These are phyloP conservation scores for Oenanthe melanoleuca DNA, from an alignment of 2,113 vertebrate species.

Conservation along the genomic window DNA sequence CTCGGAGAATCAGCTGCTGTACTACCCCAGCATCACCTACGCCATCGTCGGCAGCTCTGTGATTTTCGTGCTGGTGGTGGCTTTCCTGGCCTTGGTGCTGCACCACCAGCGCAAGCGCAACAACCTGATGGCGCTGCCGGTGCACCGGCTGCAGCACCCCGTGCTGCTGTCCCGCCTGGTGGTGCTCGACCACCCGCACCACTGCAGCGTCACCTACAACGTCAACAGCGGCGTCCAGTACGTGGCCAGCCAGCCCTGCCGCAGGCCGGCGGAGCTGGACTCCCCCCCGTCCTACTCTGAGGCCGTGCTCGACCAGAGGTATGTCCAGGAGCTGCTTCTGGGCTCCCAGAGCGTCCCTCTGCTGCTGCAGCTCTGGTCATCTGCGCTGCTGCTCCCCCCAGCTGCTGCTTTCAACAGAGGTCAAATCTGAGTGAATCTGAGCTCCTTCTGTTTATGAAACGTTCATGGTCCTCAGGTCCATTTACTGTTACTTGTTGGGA, in stretches of 20 bases:
- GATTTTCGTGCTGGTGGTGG: conserved; percentile 94
- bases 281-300: conserved; percentile 93
- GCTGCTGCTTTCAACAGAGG: not conserved
- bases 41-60: conserved; percentile 94
- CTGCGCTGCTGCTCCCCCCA: not conserved
- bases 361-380: not conserved
- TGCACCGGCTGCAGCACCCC: conserved; percentile 89
- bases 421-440: not conserved
- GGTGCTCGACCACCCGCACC: conserved; percentile 88
- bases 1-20: conserved; percentile 89
- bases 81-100: conserved; percentile 88
- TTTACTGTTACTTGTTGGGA: not conserved
- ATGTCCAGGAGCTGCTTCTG: not conserved
- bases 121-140: conserved; percentile 87
- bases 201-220: conserved; percentile 83
- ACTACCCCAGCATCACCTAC: conserved; percentile 96
- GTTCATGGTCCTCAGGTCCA: not conserved
- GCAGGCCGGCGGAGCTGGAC: conserved; percentile 78
- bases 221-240: conserved; percentile 89
- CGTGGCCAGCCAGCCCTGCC: conserved; percentile 83
- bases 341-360: not conserved
- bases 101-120: conserved; percentile 96
- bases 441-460: not conserved
- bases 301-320: conserved; percentile 93
- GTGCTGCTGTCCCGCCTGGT: conserved; percentile 93